phyloP scores from a whole-genome alignment of 2,113 vertebrate genomes.

The Sus scrofa region T2T-Sscrofa CM000822.6:11360501-11361000 shows the following conservation, averaged over 20 bases:
- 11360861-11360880: background rate
- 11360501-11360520: background rate
- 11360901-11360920: background rate
- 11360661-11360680: background rate
- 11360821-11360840: background rate
- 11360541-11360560: background rate
- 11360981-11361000: background rate
- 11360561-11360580: background rate
- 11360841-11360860: background rate
- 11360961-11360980: background rate
- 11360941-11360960: background rate
- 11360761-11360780: background rate
- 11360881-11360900: background rate
- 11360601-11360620: background rate
- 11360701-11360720: background rate
- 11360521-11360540: background rate
- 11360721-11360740: background rate
- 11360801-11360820: background rate
- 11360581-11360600: background rate
- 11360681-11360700: background rate
- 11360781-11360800: background rate
- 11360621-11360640: background rate
- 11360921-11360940: background rate
- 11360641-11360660: background rate
- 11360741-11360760: background rate